Percentiles rank a stretch among this genome's conserved stretches.
Evolutionary conservation across 2,888 invertebrate genomes (phyloP).

Genomic region (Pharmacophagus antenor): DNA sequence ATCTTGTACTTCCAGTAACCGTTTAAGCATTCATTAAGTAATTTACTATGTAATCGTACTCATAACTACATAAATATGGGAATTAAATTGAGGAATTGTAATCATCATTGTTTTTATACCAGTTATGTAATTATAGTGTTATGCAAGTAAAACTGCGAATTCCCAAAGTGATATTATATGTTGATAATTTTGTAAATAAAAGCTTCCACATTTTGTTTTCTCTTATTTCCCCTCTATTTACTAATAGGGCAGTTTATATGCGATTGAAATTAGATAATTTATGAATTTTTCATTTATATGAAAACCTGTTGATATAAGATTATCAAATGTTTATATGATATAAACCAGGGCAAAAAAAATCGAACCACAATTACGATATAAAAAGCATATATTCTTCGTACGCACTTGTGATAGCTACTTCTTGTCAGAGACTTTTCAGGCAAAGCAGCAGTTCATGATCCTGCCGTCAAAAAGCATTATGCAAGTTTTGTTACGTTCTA

Average conservation of each 20-base stretch:
- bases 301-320: too few relatives aligned
- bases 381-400: too few relatives aligned
- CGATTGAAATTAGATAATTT: too few relatives aligned
- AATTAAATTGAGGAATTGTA: constrained; percentile 63
- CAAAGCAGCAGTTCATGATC: too few relatives aligned
- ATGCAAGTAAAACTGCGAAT: constrained; percentile 78
- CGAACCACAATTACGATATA: too few relatives aligned
- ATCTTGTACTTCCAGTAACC: constrained; percentile 34
- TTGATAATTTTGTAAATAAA: constrained; percentile 81
- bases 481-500: too few relatives aligned
- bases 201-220: constrained; percentile 76
- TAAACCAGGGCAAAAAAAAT: too few relatives aligned
- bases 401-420: too few relatives aligned
- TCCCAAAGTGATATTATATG: constrained; percentile 80
- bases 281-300: too few relatives aligned
- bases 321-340: too few relatives aligned
- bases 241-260: background rate
- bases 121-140: constrained; percentile 68
- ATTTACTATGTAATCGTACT: constrained; percentile 15
- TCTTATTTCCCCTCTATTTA: constrained; percentile 36
- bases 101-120: constrained; percentile 67
- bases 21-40: constrained; percentile 31
- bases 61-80: constrained; percentile 16
- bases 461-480: too few relatives aligned
- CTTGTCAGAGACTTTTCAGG: too few relatives aligned